Percentiles rank a stretch among this genome's conserved stretches.
These are phyloP conservation scores for Distichodus sexfasciatus DNA, from an alignment of 2,797 vertebrate species.

Conservation along the genomic window DNA sequence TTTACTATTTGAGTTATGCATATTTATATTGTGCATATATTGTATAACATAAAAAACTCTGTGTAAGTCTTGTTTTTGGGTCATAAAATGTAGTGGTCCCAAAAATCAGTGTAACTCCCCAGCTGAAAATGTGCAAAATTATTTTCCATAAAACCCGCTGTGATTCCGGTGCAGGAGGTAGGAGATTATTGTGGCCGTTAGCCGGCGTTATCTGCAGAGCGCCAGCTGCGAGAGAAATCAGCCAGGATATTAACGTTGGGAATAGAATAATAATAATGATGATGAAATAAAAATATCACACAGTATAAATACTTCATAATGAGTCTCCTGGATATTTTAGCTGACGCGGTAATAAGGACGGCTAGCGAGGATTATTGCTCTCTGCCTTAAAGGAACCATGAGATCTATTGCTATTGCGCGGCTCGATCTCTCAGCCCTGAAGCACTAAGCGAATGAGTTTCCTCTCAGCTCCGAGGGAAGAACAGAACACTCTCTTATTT, in stretches of 20 bases:
- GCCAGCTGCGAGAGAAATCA: slow-evolving; percentile 41
- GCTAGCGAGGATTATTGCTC: not conserved
- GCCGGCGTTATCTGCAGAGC: slow-evolving; percentile 38
- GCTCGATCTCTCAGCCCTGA: slow-evolving; percentile 7
- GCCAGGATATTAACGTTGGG: slow-evolving; percentile 41
- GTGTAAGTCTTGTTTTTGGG: too few species aligned
- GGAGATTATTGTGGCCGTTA: slow-evolving; percentile 38
- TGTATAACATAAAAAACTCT: too few species aligned
- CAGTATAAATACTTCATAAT: slow-evolving; percentile 52
- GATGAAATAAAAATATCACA: slow-evolving; percentile 47
- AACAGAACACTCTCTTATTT: slow-evolving; percentile 22
- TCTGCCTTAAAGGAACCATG: slow-evolving; percentile 11
- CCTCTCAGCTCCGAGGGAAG: slow-evolving; percentile 5
- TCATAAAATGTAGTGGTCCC: too few species aligned
- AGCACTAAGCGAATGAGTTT: slow-evolving; percentile 41
- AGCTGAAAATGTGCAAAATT: not conserved
- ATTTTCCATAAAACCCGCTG: not conserved
- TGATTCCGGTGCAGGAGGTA: slow-evolving; percentile 2
- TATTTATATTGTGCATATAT: too few species aligned
- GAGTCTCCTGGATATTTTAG: slow-evolving; percentile 37
- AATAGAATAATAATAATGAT: slow-evolving; percentile 54
- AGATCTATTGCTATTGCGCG: slow-evolving; percentile 33
- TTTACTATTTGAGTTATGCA: too few species aligned
- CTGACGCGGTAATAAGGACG: slow-evolving; percentile 35
- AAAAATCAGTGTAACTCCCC: too few species aligned